Evolutionary conservation across 2,113 vertebrate species (phyloP).

Genomic region (Perognathus longimembris): DNA sequence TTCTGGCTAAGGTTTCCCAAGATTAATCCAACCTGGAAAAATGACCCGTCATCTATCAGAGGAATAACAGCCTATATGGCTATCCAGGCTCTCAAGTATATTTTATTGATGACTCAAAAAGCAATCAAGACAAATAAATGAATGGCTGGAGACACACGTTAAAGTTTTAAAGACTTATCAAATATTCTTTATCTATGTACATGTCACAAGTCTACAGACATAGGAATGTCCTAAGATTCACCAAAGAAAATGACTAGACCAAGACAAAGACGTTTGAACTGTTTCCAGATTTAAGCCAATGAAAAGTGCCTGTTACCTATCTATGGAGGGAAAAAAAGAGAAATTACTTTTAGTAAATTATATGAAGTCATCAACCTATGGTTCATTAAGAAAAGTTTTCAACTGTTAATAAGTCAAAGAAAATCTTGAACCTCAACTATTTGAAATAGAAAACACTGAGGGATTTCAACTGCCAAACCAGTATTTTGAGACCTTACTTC

Average conservation of each 20-base stretch:
- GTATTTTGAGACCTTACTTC: neutral
- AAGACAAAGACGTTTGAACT: neutral
- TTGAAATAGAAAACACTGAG: slow-evolving; percentile 18
- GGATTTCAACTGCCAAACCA: neutral
- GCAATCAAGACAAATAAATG: slow-evolving; percentile 28
- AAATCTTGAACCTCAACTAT: neutral
- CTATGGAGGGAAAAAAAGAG: slow-evolving; percentile 23
- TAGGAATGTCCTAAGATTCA: neutral
- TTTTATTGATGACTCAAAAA: slow-evolving; percentile 27
- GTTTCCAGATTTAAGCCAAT: slow-evolving; percentile 9
- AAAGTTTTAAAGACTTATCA: slow-evolving; percentile 14
- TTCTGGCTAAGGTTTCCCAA: slow-evolving; percentile 27
- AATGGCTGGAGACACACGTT: neutral
- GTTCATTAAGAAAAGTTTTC: slow-evolving; percentile 38
- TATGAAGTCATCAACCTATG: slow-evolving; percentile 41
- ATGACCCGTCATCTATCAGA: neutral
- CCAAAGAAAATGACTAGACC: neutral
- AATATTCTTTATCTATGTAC: neutral
- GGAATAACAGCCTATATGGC: neutral
- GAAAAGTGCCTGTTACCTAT: neutral
- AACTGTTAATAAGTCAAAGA: slow-evolving; percentile 18
- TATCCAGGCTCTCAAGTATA: neutral
- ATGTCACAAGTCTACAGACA: slow-evolving; percentile 35
- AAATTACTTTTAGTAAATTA: slow-evolving; percentile 8
- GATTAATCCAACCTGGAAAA: slow-evolving; percentile 27